Evolutionary conservation across 1,140 invertebrate genomes (phyloP).

Genomic region (Drosophila eugracilis): DNA sequence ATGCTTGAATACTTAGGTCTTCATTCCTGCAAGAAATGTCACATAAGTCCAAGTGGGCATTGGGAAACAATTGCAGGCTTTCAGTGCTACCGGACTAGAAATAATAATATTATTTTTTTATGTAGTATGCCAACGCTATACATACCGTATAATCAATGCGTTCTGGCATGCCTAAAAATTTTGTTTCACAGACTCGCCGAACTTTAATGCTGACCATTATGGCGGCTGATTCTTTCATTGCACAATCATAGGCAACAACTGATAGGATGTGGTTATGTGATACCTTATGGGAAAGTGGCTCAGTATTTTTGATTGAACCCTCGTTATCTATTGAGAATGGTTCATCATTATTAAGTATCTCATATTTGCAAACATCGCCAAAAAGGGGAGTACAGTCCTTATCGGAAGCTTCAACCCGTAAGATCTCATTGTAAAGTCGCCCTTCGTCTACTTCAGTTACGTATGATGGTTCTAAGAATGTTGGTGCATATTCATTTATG

Average conservation of each 20-base stretch:
- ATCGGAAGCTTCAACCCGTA: slow-evolving; percentile 95
- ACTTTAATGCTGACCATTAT: slow-evolving; percentile 98
- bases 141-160: slow-evolving; percentile 96
- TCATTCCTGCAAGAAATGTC: slow-evolving; percentile 91
- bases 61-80: slow-evolving; percentile 90
- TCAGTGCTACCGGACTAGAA: slow-evolving; percentile 71
- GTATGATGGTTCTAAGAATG: slow-evolving; percentile 95
- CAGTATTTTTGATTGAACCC: slow-evolving; percentile 95
- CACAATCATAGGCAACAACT: slow-evolving; percentile 98
- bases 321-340: slow-evolving; percentile 97
- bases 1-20: slow-evolving; percentile 75
- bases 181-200: slow-evolving; percentile 79
- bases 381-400: slow-evolving; percentile 96
- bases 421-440: slow-evolving; percentile 94
- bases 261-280: slow-evolving; percentile 98
- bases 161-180: slow-evolving; percentile 90
- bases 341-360: slow-evolving; percentile 94
- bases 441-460: slow-evolving; percentile 96
- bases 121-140: background rate
- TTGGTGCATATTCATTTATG: slow-evolving; percentile 97
- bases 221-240: slow-evolving; percentile 94
- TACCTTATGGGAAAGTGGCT: slow-evolving; percentile 94
- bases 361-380: slow-evolving; percentile 98
- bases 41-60: slow-evolving; percentile 94
- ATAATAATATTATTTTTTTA: background rate